A percentile compares a stretch with the other conserved stretches of the same genome.
These are phyloP conservation scores for Polia nebulosa DNA, from an alignment of 2,888 invertebrate genomes.

Conservation along the genomic window DNA sequence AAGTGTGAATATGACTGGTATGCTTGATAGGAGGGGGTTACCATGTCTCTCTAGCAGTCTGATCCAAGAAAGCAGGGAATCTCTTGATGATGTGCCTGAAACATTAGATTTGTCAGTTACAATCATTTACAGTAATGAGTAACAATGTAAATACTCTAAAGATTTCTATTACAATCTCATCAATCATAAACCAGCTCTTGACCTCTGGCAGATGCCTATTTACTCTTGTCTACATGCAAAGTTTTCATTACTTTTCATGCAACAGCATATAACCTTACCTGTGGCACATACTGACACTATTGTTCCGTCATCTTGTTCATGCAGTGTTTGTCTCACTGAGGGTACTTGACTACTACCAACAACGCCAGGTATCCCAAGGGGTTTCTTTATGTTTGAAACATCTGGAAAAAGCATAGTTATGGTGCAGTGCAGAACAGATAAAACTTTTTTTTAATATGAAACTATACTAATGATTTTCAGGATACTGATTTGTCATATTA, in stretches of 20 bases:
- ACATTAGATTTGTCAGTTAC: conserved; percentile 33
- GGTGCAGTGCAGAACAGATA: no score
- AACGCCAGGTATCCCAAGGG: conserved; percentile 88
- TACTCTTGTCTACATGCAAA: not conserved
- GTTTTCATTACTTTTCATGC: not conserved
- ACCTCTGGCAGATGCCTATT: not conserved
- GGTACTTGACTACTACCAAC: conserved; percentile 86
- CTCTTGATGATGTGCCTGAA: conserved; percentile 96
- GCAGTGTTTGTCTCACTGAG: conserved; percentile 92
- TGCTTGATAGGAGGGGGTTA: conserved; percentile 93
- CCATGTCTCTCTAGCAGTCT: conserved; percentile 94
- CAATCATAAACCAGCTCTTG: not conserved
- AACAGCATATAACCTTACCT: conserved; percentile 71
- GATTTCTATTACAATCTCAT: no score
- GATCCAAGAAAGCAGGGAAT: conserved; percentile 98
- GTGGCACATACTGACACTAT: conserved; percentile 97
- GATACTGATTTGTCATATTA: no score
- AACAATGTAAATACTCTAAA: no score
- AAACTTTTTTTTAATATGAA: no score
- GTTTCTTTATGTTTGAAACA: conserved; percentile 93
- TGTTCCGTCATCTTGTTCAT: conserved; percentile 98
- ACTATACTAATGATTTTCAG: no score
- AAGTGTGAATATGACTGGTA: conserved; percentile 97
- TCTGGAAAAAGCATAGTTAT: conserved; percentile 88
- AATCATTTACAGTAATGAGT: not conserved